These are phyloP conservation scores for Lymantria monacha DNA, from an alignment of 2,888 invertebrate genomes.

Conservation along the genomic window DNA sequence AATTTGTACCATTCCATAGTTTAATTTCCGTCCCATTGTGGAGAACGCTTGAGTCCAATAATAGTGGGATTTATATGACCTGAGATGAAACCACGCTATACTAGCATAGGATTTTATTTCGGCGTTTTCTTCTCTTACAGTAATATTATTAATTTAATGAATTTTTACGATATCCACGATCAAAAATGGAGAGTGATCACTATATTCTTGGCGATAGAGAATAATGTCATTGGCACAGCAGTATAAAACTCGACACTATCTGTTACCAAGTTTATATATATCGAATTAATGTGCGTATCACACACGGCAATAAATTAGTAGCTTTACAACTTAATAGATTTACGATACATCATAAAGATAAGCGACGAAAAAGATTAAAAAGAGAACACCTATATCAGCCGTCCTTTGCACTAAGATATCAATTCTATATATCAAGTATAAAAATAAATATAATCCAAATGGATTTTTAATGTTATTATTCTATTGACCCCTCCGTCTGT, in stretches of 20 bases:
- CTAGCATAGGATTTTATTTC: no score
- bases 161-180: no score
- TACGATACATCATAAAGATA: background rate
- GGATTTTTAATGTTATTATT: conserved; percentile 5
- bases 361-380: background rate
- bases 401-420: background rate
- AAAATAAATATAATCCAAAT: conserved; percentile 1
- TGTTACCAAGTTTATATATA: background rate
- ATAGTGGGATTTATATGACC: no score
- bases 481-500: background rate
- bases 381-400: background rate
- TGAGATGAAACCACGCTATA: no score
- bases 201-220: no score
- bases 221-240: background rate
- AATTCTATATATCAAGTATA: background rate
- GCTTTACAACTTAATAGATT: background rate
- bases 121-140: no score
- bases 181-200: no score
- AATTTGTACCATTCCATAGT: no score
- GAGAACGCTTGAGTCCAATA: no score
- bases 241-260: background rate
- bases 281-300: background rate
- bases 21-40: no score
- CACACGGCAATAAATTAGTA: background rate
- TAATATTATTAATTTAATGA: no score